Evolutionary conservation across 2,797 vertebrate species (phyloP).

Genomic region (Champsocephalus gunnari): DNA sequence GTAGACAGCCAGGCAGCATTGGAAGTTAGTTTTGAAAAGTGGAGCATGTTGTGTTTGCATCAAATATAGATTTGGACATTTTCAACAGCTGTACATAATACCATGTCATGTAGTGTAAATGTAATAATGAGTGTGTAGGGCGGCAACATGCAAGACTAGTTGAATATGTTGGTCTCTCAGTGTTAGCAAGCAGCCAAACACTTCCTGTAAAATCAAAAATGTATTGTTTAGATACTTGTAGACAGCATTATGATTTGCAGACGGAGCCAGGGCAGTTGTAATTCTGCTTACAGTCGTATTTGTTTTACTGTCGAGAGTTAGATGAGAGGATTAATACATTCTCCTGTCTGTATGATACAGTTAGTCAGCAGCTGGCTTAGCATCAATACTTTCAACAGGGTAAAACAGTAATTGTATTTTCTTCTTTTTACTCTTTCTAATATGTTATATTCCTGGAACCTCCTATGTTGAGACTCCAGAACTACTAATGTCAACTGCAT

Average conservation of each 20-base stretch:
- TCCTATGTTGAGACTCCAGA: background rate
- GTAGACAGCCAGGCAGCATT: slow-evolving; percentile 4
- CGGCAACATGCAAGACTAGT: background rate
- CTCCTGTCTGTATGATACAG: background rate
- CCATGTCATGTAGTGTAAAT: background rate
- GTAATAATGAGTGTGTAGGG: background rate
- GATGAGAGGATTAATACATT: background rate
- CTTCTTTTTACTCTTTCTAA: background rate
- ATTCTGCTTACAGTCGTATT: background rate
- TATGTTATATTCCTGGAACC: background rate
- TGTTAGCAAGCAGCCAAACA: too few relatives aligned
- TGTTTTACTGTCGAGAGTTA: background rate
- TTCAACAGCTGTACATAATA: slow-evolving; percentile 1
- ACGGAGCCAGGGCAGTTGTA: background rate
- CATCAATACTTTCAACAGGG: too few relatives aligned
- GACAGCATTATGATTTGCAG: background rate
- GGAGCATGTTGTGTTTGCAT: slow-evolving; percentile 11
- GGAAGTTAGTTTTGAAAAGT: background rate
- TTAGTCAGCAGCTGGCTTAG: too few relatives aligned
- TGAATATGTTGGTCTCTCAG: background rate
- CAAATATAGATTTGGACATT: slow-evolving; percentile 5
- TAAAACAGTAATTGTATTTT: too few relatives aligned
- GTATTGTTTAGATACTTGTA: background rate
- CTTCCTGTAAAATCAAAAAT: too few relatives aligned
- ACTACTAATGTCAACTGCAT: slow-evolving; percentile 6